Base-by-base conservation (phyloP, 2,113 vertebrate genomes). In the Thunnus maccoyii region DNA sequence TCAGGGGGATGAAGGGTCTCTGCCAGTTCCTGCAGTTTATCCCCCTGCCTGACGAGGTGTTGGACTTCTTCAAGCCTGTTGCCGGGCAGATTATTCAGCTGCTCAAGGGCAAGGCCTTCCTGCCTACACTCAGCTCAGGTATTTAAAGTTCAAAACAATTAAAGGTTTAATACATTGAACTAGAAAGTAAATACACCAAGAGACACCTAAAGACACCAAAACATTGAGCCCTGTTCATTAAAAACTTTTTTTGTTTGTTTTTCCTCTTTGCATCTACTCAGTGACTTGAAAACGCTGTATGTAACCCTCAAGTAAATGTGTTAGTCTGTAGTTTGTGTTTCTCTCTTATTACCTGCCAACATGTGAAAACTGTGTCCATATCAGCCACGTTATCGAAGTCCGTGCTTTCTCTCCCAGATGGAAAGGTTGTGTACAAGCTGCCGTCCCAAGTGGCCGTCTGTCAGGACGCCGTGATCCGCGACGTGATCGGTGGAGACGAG, bases 31-130 rank as follows among this genome's bases (percentile, higher is more conserved):
- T 96, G 76, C 92, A 93, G 82, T 96, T 95, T 30, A 84, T 95
- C 12, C 95, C 95, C 5, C 85, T 95, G 18, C 92, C 95, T 58
- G 95, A 95, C 1, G 95, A 96, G 85, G 94, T 96, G 70, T 54
- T 95, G 82, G 95, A 96, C 87, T 96, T 96, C 92, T 96, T 96
- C 80, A 95, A 92, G 69, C 95, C 95, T 46, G 95, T 96, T 57
- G 95, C 95, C 1, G 90, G 91, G 80, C 92, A 95, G 90, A 95
- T 96, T 62, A 93, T 95, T 47, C 95, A 95, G 86, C 81, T 95
- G 60, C 93, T 96, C 13, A 96, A 94, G 86, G 95, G 95, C 30
- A 92, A 92, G 60, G 79, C 94, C 5, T 95, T 93, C 82, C 91
- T 96, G 5, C 95, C 95, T 6, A 93, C 88, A 41, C 87, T 90